Base-by-base conservation (phyloP, 2,797 vertebrate genomes). In the Falco columbarius region DNA sequence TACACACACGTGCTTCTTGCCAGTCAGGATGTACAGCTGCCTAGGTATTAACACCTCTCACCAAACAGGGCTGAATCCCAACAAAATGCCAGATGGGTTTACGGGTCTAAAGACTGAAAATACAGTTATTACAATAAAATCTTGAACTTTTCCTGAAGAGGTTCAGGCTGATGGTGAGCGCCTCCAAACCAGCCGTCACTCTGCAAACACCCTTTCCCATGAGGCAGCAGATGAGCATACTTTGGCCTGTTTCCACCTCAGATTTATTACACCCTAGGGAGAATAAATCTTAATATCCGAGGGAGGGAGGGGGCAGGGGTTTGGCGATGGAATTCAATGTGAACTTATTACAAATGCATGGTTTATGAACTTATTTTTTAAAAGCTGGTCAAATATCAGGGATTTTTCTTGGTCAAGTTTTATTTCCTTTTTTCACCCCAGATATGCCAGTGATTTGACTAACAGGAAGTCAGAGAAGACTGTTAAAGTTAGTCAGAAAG, bases 141-240 rank as follows among this genome's bases (percentile, higher is more conserved):
- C 13, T 49, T 55, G 46, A 36, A 36, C 23, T 70, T 66, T 8
- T 36, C 58, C 38, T 56, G 38, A 62, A 51, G 36, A 51, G 8
- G 12, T 49, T 66, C 18, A 62, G 24, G 72, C 13, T 46, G 20
- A 55, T 10, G 10, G 11, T 34, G 12, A 1, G 4, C 65, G 29
- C 46, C 81, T 89, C 49, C 65, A 81, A 38, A 26, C 16, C 62
- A 67, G 32, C 13, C 47, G 52, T 24, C 3, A 3, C 32, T 59
- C 72, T 32, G 44, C 30, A 89, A 90, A 55, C 0, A 0, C 12
- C 8, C 6, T 79, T 90, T 94, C 62, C 71, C 83, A 49, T 56
- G 67, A 66, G 27, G 36, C 27, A 75, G 10, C 10, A 24, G 34
- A 75, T 17, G 6, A 94, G 56, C 0, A 0, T 9, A n/a, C 0